Evolutionary conservation across 2,888 invertebrate species (phyloP), one percentile per base, ranked within the genome.

Genomic region (Antheraea assamensis): DNA sequence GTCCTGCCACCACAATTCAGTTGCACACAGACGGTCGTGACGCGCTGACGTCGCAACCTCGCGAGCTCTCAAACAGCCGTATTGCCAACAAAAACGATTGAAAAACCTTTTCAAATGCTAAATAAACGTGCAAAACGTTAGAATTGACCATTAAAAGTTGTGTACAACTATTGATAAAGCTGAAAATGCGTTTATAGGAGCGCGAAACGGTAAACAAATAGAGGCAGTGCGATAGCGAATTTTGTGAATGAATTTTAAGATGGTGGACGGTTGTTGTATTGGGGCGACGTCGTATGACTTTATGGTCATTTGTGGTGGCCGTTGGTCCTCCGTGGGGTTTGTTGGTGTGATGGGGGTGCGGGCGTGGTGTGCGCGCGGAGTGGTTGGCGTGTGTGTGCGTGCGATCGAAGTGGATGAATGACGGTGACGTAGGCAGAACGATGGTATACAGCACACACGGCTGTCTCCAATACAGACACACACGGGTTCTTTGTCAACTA

Each of bases 171-270:
- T 79, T 82, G 77, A 78, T 77, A 72, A 77, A 76, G 82, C 74
- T 75, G 75, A 73, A 76, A 64, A 76, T n/a, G 84, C 84, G 88
- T 79, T 84, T 85, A 84, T 79, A 78, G 81, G 87, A 84, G 88
- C 86, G 88, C 83, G 80, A 90, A 90, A 89, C 88, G 90, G 93
- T 94, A 94, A 93, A 93, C 89, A 93, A 93, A 91, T 90, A 90
- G 83, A 83, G 76, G 81, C 79, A 88, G 79, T 88, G 87, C 83
- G 84, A 88, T 86, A 90, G 90, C 89, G 88, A 92, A 91, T 94
- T 93, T 94, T 94, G 94, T 94, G 94, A 94, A 94, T 94, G 94
- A 94, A 74, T 93, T 89, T 91, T 93, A 94, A 94, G 90, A 94
- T 94, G 94, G 94, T 91, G 93, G 94, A 88, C 90, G 88, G 77